Base-by-base conservation (phyloP, 2,888 invertebrate species). In the Apantesis nais region DNA sequence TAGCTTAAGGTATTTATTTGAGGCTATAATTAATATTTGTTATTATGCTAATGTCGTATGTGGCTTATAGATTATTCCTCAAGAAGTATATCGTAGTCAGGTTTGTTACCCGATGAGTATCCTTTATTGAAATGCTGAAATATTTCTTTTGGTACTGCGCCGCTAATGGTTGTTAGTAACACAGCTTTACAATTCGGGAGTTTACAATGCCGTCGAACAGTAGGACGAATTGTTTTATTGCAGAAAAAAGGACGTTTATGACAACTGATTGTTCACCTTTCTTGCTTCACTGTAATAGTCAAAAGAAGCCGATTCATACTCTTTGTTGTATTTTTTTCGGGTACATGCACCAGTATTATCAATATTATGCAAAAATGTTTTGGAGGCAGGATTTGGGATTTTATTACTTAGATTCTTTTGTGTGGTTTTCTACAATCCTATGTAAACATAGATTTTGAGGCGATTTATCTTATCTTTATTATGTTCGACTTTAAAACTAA, bases 101-200 rank as follows among this genome's bases (percentile, higher is more conserved):
- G 86, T 12, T 79, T 78, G 1, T 74, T 61, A 22, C 88, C 90
- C 4, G 25, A 25, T 29, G 22, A 69, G 67, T 88, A 93, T 0
- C 81, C 75, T 65, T 91, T 90, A 12, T 96, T 84, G 83, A 96
- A 96, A 82, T 96, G 95, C 1, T 94, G 86, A 73, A 96, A 95
- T 5, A 93, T 75, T 76, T 74, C 73, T 80, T 84, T 85, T 87
- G 81, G 78, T 78, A 74, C 78, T 76, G 63, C 67, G 92, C 93
- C 94, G 94, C 92, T 92, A 93, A 93, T 93, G 83, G 86, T 65
- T 80, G 74, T 79, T 74, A 86, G 88, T 81, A 87, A 89, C 85
- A 86, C 72, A 66, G 74, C 87, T 87, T 87, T 89, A 91, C 90
- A 91, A 91, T 91, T 93, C 91, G 91, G 92, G 91, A 92, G 92